phyloP scores from a whole-genome alignment of 2,113 vertebrate species.

The Chaetops frenatus region DNA sequence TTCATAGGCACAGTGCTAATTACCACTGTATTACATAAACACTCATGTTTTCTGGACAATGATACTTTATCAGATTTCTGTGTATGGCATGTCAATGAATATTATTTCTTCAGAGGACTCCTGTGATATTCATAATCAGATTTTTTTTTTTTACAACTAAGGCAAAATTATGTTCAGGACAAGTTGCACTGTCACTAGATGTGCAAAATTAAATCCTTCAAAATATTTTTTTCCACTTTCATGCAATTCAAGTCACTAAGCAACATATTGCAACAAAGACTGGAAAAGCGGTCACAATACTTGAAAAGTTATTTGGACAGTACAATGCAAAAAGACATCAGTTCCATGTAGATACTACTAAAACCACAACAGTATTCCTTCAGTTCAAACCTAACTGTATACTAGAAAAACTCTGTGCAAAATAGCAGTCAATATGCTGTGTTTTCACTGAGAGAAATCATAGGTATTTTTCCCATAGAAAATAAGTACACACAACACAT shows the following conservation, averaged over 20 bases:
- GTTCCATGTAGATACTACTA: neutral
- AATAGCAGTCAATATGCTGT: neutral
- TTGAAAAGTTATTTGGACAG: neutral
- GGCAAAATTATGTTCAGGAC: neutral
- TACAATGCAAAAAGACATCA: neutral
- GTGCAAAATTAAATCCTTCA: neutral
- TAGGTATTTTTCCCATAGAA: neutral
- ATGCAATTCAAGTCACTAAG: neutral
- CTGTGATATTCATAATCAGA: neutral
- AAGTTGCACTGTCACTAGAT: neutral
- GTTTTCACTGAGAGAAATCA: neutral
- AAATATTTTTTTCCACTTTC: neutral
- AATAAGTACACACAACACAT: neutral
- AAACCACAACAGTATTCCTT: neutral
- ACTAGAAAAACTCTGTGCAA: neutral
- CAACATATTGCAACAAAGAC: neutral
- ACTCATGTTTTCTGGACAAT: neutral
- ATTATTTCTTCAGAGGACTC: neutral
- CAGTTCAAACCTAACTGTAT: neutral
- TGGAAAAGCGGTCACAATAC: neutral
- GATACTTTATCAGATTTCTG: neutral
- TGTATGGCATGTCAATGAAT: neutral
- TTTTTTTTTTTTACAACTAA: neutral
- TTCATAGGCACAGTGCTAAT: neutral
- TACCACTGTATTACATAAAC: neutral